Conservation (phyloP, 2,113 vertebrate species). For the Tichodroma muraria region DNA sequence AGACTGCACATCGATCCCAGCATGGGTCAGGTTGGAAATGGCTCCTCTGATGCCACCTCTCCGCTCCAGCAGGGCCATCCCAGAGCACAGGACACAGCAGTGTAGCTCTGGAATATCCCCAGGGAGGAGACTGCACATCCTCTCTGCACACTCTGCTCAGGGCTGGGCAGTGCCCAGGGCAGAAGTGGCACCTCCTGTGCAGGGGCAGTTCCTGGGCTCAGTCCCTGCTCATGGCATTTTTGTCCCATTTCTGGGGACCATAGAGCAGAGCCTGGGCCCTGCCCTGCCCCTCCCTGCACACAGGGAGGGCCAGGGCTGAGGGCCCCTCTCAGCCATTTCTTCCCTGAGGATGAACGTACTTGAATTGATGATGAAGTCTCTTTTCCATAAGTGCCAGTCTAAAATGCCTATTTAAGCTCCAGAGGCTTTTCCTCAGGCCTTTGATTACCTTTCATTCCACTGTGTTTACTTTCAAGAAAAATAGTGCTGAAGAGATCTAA, state of each 20-base stretch:
- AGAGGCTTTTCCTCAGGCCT: not conserved
- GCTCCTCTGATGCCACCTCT: not conserved
- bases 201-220: not conserved
- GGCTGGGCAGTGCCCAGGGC: not conserved
- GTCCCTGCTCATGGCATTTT: not conserved
- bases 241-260: not conserved
- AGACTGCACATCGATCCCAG: not conserved
- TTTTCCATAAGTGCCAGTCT: not conserved
- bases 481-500: not conserved
- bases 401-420: not conserved
- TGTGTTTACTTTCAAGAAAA: not conserved
- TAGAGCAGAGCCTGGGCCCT: not conserved
- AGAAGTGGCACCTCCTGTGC: not conserved
- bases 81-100: not conserved
- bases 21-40: not conserved
- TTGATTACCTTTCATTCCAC: not conserved
- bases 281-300: not conserved
- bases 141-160: not conserved
- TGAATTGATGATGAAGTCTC: not conserved
- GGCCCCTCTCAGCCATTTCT: not conserved
- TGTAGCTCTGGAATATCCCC: not conserved
- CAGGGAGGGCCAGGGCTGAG: not conserved
- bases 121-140: not conserved
- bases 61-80: not conserved
- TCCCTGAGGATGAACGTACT: not conserved